phyloP scores from a whole-genome alignment of 2,888 invertebrate genomes.

The Erpobdella octoculata region DNA sequence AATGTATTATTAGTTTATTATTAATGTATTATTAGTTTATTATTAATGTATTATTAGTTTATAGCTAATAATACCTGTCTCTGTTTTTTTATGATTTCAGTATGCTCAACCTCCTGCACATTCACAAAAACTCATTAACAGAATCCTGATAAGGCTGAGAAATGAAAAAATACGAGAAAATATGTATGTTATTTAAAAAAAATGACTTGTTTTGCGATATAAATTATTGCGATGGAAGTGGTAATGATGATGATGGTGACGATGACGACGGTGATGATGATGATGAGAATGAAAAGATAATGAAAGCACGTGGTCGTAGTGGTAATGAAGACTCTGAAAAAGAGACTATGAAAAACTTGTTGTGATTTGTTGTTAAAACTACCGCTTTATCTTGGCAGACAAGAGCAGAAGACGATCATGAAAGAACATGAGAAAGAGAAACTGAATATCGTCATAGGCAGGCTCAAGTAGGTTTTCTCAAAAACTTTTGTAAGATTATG shows the following conservation, averaged over 20 bases:
- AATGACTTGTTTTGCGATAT: background rate
- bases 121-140: background rate
- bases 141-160: background rate
- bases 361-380: background rate
- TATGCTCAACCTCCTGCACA: background rate
- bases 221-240: background rate
- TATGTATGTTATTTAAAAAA: background rate
- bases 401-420: background rate
- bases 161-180: background rate
- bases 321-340: background rate
- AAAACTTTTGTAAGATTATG: background rate
- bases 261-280: background rate
- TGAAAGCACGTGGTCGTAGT: too few relatives aligned
- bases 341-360: background rate
- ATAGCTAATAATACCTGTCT: too few relatives aligned
- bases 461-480: conserved; percentile 14
- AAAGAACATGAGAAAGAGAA: conserved; percentile 3
- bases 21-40: too few relatives aligned
- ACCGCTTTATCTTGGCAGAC: background rate
- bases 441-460: conserved; percentile 14
- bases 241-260: background rate
- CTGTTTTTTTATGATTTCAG: too few relatives aligned
- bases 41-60: too few relatives aligned
- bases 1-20: too few relatives aligned
- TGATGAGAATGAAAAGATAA: background rate